A percentile compares a stretch with the other conserved stretches of the same genome.
These are phyloP conservation scores for Rhinogobio ventralis DNA, from an alignment of 2,797 vertebrate species.

Conservation along the genomic window DNA sequence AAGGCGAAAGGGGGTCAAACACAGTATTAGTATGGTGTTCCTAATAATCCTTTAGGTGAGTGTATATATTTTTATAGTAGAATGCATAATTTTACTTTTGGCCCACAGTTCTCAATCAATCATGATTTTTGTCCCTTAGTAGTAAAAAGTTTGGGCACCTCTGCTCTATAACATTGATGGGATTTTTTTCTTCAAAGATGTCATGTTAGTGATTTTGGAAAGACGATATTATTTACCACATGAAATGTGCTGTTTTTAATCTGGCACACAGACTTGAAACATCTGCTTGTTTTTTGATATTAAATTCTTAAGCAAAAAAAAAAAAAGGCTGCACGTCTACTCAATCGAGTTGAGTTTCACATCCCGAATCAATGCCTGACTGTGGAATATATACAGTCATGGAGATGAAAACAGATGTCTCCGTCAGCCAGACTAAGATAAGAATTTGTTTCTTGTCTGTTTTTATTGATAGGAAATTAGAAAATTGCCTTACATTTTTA, in stretches of 20 bases:
- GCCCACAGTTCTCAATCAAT: not conserved
- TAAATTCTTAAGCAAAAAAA: slow-evolving; percentile 14
- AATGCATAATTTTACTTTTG: not conserved
- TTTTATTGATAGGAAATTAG: slow-evolving; percentile 65
- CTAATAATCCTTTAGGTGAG: no score
- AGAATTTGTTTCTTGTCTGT: slow-evolving; percentile 58
- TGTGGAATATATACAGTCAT: slow-evolving; percentile 47
- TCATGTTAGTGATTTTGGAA: not conserved
- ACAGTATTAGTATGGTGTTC: no score
- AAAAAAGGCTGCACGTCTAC: slow-evolving; percentile 6
- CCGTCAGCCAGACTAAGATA: slow-evolving; percentile 30
- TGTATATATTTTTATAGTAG: no score
- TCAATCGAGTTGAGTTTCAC: slow-evolving; percentile 23
- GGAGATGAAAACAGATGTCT: slow-evolving; percentile 54
- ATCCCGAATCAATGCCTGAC: slow-evolving; percentile 6
- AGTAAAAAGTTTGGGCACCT: no score
- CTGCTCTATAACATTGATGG: not conserved
- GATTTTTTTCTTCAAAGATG: not conserved
- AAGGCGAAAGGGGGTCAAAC: no score
- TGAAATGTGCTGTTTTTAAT: slow-evolving; percentile 18
- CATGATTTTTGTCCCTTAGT: not conserved
- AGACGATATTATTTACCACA: not conserved
- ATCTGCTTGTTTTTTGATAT: slow-evolving; percentile 26
- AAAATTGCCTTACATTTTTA: slow-evolving; percentile 59
- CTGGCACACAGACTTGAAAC: not conserved